These are phyloP conservation scores for Maccullochella peelii DNA, from an alignment of 2,113 vertebrate species.

Conservation along the genomic window DNA sequence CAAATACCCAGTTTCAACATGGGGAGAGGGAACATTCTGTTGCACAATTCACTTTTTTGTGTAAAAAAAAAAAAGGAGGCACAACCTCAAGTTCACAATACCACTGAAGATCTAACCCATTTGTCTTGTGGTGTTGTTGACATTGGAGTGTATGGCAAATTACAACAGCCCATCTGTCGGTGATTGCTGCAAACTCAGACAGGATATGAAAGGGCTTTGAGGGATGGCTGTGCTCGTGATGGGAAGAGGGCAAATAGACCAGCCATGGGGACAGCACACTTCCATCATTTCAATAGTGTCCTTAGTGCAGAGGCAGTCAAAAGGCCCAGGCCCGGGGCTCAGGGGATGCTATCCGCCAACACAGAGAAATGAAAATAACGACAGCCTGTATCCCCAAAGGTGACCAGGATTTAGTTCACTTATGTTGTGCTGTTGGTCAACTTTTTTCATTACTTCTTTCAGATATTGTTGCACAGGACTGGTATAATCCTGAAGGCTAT, in stretches of 20 bases:
- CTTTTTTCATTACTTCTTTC: slow-evolving; percentile 32
- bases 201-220: slow-evolving; percentile 80
- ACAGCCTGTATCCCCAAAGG: slow-evolving; percentile 36
- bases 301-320: slow-evolving; percentile 56
- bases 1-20: slow-evolving; percentile 56
- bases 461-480: slow-evolving; percentile 20
- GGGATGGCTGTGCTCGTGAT: slow-evolving; percentile 69
- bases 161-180: slow-evolving; percentile 79
- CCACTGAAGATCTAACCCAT: slow-evolving; percentile 64
- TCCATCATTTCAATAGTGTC: slow-evolving; percentile 71
- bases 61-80: slow-evolving; percentile 37
- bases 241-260: slow-evolving; percentile 62
- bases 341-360: slow-evolving; percentile 34
- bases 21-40: slow-evolving; percentile 22
- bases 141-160: slow-evolving; percentile 76
- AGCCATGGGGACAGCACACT: slow-evolving; percentile 58
- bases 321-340: slow-evolving; percentile 37
- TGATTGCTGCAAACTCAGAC: slow-evolving; percentile 78
- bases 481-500: slow-evolving; percentile 17
- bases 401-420: slow-evolving; percentile 41
- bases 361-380: slow-evolving; percentile 54
- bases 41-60: slow-evolving; percentile 49
- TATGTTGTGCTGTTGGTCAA: slow-evolving; percentile 19
- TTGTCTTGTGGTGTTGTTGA: slow-evolving; percentile 77
- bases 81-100: slow-evolving; percentile 55